A percentile compares a stretch with the other conserved stretches of the same genome.
Conservation (phyloP, 1,140 invertebrate species). For the Chlorops oryzae region DNA sequence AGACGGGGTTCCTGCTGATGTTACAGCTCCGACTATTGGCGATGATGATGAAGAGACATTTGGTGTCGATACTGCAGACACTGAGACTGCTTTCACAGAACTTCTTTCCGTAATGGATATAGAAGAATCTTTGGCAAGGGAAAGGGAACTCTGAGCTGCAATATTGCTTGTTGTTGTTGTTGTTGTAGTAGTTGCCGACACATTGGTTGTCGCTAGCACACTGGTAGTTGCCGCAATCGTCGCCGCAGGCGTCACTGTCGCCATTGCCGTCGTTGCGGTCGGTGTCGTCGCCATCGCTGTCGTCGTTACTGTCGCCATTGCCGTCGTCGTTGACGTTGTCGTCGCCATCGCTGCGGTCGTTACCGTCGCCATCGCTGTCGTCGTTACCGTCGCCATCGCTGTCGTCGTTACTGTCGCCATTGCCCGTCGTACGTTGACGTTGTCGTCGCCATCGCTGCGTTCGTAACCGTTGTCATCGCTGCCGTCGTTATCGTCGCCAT, state of each 20-base stretch:
- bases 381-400: background rate
- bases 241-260: conserved; percentile 14
- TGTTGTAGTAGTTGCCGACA: background rate
- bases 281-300: conserved; percentile 17
- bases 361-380: background rate
- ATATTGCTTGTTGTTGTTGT: background rate
- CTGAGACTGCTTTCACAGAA: background rate
- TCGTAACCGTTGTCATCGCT: background rate
- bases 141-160: no score
- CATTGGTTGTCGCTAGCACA: background rate
- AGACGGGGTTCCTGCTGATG: conserved; percentile 34
- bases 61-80: conserved; percentile 12
- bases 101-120: background rate
- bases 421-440: conserved; percentile 10
- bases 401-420: background rate
- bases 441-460: background rate
- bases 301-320: conserved; percentile 15
- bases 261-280: conserved; percentile 5
- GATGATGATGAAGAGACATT: conserved; percentile 22
- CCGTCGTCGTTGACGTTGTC: conserved; percentile 13
- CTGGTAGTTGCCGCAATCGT: conserved; percentile 5
- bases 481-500: conserved; percentile 1
- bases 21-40: conserved; percentile 33
- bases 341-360: conserved; percentile 16
- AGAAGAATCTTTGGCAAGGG: background rate